A percentile compares a stretch with the other conserved stretches of the same genome.
Conservation (phyloP, 2,113 vertebrate genomes). For the Trinectes maculatus region DNA sequence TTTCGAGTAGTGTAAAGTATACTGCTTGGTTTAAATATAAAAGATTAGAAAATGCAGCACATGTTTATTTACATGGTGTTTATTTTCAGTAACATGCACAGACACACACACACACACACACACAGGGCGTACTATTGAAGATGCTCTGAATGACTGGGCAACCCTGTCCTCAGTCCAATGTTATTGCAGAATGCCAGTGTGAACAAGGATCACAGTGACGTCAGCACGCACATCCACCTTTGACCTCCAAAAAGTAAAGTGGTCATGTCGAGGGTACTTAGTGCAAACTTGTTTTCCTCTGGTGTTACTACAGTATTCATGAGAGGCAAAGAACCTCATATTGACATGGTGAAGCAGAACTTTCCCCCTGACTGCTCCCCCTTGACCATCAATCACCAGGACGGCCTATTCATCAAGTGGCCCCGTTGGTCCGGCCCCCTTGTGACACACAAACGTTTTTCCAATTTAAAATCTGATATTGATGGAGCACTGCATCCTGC, state of each 20-base stretch:
- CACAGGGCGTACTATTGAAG: background rate
- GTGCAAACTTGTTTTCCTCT: slow-evolving; percentile 6
- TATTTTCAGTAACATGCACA: background rate
- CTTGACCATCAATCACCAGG: slow-evolving; percentile 74
- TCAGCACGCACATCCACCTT: background rate
- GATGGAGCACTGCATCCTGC: slow-evolving; percentile 68
- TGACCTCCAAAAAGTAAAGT: slow-evolving; percentile 22
- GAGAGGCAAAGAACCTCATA: slow-evolving; percentile 57
- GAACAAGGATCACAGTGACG: background rate
- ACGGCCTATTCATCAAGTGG: slow-evolving; percentile 73
- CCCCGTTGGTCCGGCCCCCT: slow-evolving; percentile 52
- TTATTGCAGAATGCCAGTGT: too few species aligned
- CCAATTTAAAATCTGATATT: slow-evolving; percentile 78
- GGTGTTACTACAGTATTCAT: slow-evolving; percentile 38
- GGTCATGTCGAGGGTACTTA: slow-evolving; percentile 49
- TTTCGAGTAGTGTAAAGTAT: too few species aligned
- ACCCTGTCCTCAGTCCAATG: background rate
- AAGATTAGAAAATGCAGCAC: background rate
- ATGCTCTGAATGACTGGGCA: background rate
- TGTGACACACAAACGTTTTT: slow-evolving; percentile 72
- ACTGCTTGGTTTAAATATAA: background rate
- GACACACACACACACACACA: too few species aligned
- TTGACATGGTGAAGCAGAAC: slow-evolving; percentile 66
- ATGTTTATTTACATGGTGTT: slow-evolving; percentile 12
- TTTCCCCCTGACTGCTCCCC: slow-evolving; percentile 62